Evolutionary conservation across 2,113 vertebrate species (phyloP), one percentile per base, ranked within the genome.

Genomic region (Colius striatus): DNA sequence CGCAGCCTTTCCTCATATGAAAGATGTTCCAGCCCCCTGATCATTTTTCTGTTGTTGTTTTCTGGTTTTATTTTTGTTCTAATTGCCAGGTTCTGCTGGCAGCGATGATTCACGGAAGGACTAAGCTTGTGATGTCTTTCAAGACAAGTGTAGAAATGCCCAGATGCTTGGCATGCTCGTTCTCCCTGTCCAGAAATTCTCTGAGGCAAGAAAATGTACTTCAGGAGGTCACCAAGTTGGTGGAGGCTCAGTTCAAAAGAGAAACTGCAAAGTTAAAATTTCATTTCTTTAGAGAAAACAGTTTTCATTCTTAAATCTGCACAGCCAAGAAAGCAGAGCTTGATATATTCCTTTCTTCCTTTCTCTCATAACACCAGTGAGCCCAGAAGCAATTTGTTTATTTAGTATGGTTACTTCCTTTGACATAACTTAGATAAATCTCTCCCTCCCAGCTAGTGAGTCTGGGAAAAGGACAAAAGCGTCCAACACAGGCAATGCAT

Each of bases 321-420:
- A 73, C 11, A 45, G 48, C 68, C 0, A 1, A 84, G n/a, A 90
- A 83, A 86, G 45, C 38, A 76, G 90, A 89, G 34, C 36, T 30
- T 86, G 65, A 79, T 4, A 7, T 13, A 77, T 43, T 71, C 22
- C 60, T 62, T 91, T 76, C 67, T 74, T 94, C 38, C 62, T 63
- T 83, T 88, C 78, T 89, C 62, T 50, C 9, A 1, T 16, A 87
- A n/a, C 50, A 78, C 51, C 74, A 55, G 51, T 14, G 16, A 84
- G 48, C 38, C 48, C 53, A 78, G 60, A 51, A 87, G 62, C 48
- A 45, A 58, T 36, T 54, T 55, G 50, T 66, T 93, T 92, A 57
- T 75, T 90, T 77, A 71, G 38, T 45, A 84, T 63, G 43, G 70
- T 88, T 68, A 57, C 30, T 77, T 77, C 76, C 80, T 94, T 95